phyloP scores from a whole-genome alignment of 2,888 invertebrate species.

The Cheilosia grossa region DNA sequence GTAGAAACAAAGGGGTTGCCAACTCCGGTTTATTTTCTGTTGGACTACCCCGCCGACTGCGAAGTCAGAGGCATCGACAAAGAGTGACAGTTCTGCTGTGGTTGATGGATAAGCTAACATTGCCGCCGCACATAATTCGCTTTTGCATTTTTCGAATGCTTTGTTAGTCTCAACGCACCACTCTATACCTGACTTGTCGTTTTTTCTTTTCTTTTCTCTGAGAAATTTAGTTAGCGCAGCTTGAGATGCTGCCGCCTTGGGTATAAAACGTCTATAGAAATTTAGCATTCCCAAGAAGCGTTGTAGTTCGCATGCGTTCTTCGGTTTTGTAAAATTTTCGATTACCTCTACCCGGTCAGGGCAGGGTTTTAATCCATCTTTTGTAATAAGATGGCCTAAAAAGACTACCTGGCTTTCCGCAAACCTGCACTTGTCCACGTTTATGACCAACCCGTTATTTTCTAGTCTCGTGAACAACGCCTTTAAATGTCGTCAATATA shows the following conservation, averaged over 20 bases:
- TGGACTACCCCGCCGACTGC: conserved; percentile 59
- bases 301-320: conserved; percentile 53
- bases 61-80: conserved; percentile 59
- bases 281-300: conserved; percentile 71
- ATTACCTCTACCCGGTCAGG: conserved; percentile 65
- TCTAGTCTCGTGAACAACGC: conserved; percentile 71
- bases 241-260: conserved; percentile 23
- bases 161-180: conserved; percentile 19
- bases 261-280: conserved; percentile 70
- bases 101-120: conserved; percentile 37
- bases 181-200: conserved; percentile 37
- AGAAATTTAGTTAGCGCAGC: conserved; percentile 8
- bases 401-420: conserved; percentile 24
- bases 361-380: conserved; percentile 50
- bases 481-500: conserved; percentile 77
- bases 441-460: conserved; percentile 73
- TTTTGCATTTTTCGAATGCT: conserved; percentile 54
- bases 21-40: conserved; percentile 38
- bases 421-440: conserved; percentile 60
- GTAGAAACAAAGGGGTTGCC: conserved; percentile 15
- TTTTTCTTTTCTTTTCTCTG: conserved; percentile 53
- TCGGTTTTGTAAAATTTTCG: conserved; percentile 28
- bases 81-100: conserved; percentile 31
- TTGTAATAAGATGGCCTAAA: conserved; percentile 48
- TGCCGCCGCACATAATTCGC: conserved; percentile 16